Base-by-base conservation (phyloP, 2,888 invertebrate genomes). In the Oeneis ivallda region DNA sequence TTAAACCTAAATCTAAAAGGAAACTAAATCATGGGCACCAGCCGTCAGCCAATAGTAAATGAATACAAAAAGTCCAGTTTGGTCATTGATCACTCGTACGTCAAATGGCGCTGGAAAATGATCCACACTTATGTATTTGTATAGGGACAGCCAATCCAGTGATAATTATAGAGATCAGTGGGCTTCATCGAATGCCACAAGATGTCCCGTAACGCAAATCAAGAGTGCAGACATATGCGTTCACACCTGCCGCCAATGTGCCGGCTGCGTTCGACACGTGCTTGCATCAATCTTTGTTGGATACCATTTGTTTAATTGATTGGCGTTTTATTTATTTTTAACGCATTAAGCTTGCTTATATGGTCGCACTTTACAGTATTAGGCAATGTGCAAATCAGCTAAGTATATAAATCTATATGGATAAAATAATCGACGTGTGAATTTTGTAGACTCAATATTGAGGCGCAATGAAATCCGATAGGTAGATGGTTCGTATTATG, bases 191-290 rank as follows among this genome's bases (percentile, higher is more conserved):
- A 52, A 43, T n/a, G 9, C 45, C 45, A 45, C 62, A 67, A 69
- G 66, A 62, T 59, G 66, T 4, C 5, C 41, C 41, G 41, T 5
- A 41, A 41, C 11, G 11, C 41, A 41, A 41, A 13, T 7, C 7
- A 41, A 41, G 15, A 15, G 45, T 45, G 8, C 19, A 54, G 66
- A 47, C 68, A 67, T 70, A 65, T 68, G 68, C 67, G 65, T 56
- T 19, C 45, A 65, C 68, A 71, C 70, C 70, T 68, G 71, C 64
- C 63, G 39, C 41, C 49, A 15, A 56, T 60, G 53, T 39, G 68
- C 66, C 70, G 68, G 70, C 66, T 67, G 71, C 65, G 45, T 50
- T 53, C 58, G 63, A 47, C 70, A 70, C 70, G 71, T 71, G 70
- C 68, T 37, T 54, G 37, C 65, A 63, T 67, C 66, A 67, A 65